Base-by-base conservation (phyloP, 2,113 vertebrate species). In the Trogon melanurus region DNA sequence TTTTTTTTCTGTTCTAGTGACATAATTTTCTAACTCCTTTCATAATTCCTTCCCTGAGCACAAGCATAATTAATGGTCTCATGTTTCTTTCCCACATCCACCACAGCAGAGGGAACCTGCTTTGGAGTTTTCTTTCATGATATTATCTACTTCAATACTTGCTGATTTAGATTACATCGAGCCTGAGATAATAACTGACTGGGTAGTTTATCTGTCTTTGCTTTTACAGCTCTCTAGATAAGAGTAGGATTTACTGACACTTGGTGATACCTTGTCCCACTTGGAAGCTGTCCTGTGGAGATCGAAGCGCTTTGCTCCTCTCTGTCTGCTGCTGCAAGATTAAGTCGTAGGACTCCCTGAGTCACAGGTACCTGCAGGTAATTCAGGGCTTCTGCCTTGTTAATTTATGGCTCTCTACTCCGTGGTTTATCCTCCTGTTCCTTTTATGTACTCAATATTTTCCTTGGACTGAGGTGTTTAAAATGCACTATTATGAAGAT, bases 41-140 rank as follows among this genome's bases (percentile, higher is more conserved):
- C 18, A 0, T 60, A 45, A 64, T 92, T 94, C 36, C 13, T 72
- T 83, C 50, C 66, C 44, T 2, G 2, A 84, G 57, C 13, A 83
- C 11, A 71, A 71, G 53, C 23, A 36, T 65, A 86, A 87, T 71
- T 75, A 87, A 79, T 32, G 27, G 19, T 75, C 50, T 87, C 44
- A 29, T 44, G 60, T 94, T 93, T 89, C 66, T 89, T 79, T 79
- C 78, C 30, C 0, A 2, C 32, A 85, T 69, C 34, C 6, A 14
- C 70, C 48, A 85, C 74, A 87, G 78, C 50, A 61, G 84, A 93
- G 16, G 38, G 69, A 92, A 87, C 50, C 32, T 57, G 65, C 36
- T 92, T 79, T 61, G 57, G 57, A 84, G 38, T 91, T 72, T 87
- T 88, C 38, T 84, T 95, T 86, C 78, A 85, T 60, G 81, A 69